phyloP scores from a whole-genome alignment of 2,888 invertebrate genomes.

The Calameuta idolon region DNA sequence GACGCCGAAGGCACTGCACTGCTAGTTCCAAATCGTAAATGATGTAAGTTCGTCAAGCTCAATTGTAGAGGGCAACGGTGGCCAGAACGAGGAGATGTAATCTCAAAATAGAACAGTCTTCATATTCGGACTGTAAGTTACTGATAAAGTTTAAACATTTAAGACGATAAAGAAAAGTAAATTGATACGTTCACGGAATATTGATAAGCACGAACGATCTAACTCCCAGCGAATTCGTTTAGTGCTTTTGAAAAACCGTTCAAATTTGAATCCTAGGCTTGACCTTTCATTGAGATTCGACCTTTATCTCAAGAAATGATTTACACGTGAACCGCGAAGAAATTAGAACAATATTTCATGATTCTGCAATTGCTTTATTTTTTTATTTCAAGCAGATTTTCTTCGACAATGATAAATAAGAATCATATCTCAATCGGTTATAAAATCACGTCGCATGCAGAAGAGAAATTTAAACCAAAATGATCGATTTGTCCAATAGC shows the following conservation, averaged over 20 bases:
- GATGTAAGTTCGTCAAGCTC: background rate
- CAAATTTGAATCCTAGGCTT: background rate
- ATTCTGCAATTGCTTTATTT: background rate
- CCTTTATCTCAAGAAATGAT: background rate
- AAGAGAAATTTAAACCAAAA: background rate
- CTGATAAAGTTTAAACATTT: background rate
- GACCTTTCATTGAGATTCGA: background rate
- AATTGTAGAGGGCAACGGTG: background rate
- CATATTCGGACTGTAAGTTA: background rate
- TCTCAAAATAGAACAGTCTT: background rate
- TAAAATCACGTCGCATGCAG: no score
- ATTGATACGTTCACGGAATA: background rate
- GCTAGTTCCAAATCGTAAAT: background rate
- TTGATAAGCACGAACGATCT: background rate
- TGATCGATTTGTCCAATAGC: background rate
- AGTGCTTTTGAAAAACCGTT: background rate
- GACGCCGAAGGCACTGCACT: background rate
- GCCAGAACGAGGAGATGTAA: background rate
- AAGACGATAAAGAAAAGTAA: background rate
- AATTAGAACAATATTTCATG: background rate
- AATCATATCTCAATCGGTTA: background rate
- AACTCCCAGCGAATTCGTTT: background rate
- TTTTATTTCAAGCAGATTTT: background rate
- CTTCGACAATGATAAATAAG: no score
- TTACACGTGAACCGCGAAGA: background rate